Evolutionary conservation across 2,888 invertebrate genomes (phyloP).

Genomic region (Dorcus parallelipipedus): DNA sequence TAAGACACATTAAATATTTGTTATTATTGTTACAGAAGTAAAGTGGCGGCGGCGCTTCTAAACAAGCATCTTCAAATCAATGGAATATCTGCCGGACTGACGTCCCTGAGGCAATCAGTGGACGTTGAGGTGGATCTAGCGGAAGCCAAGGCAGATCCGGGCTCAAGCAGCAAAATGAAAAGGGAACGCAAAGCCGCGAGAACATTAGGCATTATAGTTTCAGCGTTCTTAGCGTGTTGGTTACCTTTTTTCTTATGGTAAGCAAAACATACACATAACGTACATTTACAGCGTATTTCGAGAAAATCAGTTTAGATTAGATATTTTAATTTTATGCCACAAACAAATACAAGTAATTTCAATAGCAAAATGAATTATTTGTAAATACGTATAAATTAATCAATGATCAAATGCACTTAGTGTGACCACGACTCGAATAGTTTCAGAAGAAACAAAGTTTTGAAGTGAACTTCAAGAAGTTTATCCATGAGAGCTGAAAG

Average conservation of each 20-base stretch:
- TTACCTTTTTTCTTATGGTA: constrained; percentile 93
- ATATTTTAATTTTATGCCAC: too few species aligned
- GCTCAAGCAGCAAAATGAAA: constrained; percentile 81
- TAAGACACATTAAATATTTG: background rate
- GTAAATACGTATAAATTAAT: too few species aligned
- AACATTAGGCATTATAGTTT: constrained; percentile 94
- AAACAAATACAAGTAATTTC: too few species aligned
- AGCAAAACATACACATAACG: constrained; percentile 31
- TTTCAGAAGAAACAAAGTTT: too few species aligned
- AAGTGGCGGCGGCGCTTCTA: constrained; percentile 80
- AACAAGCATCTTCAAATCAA: constrained; percentile 89
- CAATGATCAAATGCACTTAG: too few species aligned
- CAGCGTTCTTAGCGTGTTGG: constrained; percentile 93
- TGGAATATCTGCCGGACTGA: constrained; percentile 70
- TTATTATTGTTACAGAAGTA: constrained; percentile 63
- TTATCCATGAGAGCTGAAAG: too few species aligned
- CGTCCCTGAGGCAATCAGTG: constrained; percentile 51
- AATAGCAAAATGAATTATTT: too few species aligned
- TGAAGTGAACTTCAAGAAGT: too few species aligned
- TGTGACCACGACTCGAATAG: too few species aligned
- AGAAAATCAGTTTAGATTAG: too few species aligned
- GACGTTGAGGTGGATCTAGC: constrained; percentile 34
- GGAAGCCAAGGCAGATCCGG: constrained; percentile 49
- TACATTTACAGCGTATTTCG: too few species aligned
- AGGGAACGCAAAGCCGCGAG: constrained; percentile 87